Conservation (phyloP, 2,888 invertebrate genomes). For the Didymodactylos carnosus region DNA sequence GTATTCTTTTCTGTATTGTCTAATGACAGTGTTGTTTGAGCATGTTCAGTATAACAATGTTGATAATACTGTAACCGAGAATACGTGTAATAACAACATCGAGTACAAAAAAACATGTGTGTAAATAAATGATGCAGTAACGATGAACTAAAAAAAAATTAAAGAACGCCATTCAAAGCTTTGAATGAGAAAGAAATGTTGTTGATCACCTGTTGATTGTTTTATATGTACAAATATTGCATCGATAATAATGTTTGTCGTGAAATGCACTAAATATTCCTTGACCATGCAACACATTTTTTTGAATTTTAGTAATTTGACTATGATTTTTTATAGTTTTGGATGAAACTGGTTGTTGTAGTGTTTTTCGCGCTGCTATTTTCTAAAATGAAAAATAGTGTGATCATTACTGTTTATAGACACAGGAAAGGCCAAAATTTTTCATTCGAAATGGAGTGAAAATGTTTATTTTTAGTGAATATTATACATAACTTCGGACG, state of each 20-base stretch:
- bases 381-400: background rate
- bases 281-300: too few species aligned
- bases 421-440: too few species aligned
- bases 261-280: background rate
- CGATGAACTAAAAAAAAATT: background rate
- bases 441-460: too few species aligned
- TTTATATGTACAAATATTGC: background rate
- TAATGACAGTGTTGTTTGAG: too few species aligned
- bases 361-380: background rate
- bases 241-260: background rate
- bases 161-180: background rate
- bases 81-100: background rate
- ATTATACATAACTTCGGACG: too few species aligned
- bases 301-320: background rate
- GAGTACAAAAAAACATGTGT: background rate
- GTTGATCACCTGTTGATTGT: background rate
- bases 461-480: too few species aligned
- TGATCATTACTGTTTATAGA: background rate
- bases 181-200: background rate
- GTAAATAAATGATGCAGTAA: background rate
- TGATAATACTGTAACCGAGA: background rate
- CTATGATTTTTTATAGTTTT: background rate
- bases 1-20: too few species aligned
- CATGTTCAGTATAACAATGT: background rate
- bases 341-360: background rate